Percentiles rank a stretch among this genome's conserved stretches.
These are phyloP conservation scores for Rhynchonycteris naso DNA, from an alignment of 2,797 vertebrate species.

Conservation along the genomic window DNA sequence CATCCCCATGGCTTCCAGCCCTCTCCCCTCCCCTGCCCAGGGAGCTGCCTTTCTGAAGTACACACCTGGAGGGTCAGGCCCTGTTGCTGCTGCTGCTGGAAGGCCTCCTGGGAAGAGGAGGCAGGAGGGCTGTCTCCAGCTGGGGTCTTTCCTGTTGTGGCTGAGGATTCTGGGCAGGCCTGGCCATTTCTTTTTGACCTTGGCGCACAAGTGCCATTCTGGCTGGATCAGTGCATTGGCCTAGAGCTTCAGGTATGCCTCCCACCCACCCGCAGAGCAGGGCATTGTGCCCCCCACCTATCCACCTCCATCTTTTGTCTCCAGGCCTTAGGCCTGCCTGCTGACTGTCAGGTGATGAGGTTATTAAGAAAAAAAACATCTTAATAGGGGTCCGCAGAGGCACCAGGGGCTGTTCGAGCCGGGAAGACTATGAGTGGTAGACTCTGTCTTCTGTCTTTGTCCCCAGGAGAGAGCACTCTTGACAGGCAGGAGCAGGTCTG, in stretches of 20 bases:
- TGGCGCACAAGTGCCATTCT: rapidly evolving
- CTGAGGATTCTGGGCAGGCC: not conserved
- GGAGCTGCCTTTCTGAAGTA: not conserved
- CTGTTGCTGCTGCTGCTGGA: not conserved
- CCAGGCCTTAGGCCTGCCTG: not conserved
- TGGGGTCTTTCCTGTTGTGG: not conserved
- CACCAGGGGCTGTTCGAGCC: not conserved
- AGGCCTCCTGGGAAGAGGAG: not conserved
- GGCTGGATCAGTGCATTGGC: not conserved
- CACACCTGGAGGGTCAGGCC: not conserved
- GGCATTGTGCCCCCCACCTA: no score
- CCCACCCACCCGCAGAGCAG: rapidly evolving
- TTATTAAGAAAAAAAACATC: not conserved
- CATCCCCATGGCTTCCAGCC: not conserved
- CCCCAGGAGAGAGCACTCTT: not conserved
- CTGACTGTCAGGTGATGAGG: rapidly evolving
- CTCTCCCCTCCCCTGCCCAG: rapidly evolving
- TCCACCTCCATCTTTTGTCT: no score
- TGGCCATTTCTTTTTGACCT: not conserved
- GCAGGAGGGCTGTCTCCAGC: not conserved
- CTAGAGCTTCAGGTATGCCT: not conserved
- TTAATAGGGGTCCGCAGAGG: not conserved
- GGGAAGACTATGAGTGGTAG: rapidly evolving
- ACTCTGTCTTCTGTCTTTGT: not conserved
- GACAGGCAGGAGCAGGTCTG: not conserved